These are phyloP conservation scores for Carollia perspicillata DNA, from an alignment of 2,113 vertebrate genomes.

Conservation along the genomic window DNA sequence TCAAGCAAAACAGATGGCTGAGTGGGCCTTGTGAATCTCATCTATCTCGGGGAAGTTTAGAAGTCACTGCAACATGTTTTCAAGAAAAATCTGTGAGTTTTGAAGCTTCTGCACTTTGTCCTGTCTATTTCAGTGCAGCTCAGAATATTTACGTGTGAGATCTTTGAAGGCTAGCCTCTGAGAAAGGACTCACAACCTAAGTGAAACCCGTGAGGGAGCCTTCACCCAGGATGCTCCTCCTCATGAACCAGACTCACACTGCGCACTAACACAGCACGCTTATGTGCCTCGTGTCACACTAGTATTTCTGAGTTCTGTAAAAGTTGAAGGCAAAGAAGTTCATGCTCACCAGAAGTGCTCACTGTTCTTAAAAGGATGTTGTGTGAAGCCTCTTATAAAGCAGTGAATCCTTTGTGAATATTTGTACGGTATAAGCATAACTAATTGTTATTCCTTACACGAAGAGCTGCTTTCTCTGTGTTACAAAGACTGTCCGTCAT, in stretches of 20 bases:
- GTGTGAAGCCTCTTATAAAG: neutral
- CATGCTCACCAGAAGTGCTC: neutral
- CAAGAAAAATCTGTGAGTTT: conserved; percentile 22
- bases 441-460: neutral
- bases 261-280: neutral
- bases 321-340: neutral
- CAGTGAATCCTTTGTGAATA: neutral
- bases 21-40: conserved; percentile 52
- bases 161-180: neutral
- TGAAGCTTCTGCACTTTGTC: conserved; percentile 33
- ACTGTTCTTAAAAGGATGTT: neutral
- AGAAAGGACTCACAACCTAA: conserved; percentile 9
- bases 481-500: neutral
- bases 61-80: conserved; percentile 39
- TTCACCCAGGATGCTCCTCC: neutral
- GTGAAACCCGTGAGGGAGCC: neutral
- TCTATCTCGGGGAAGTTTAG: conserved; percentile 43
- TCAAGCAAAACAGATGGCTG: conserved; percentile 56
- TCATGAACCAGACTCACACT: neutral
- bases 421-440: neutral
- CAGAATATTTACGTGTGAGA: conserved; percentile 29
- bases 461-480: neutral
- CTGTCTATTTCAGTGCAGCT: conserved; percentile 21
- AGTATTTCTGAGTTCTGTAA: neutral
- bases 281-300: neutral